These are phyloP conservation scores for Littorina saxatilis DNA, from an alignment of 1,140 invertebrate genomes.

Conservation along the genomic window DNA sequence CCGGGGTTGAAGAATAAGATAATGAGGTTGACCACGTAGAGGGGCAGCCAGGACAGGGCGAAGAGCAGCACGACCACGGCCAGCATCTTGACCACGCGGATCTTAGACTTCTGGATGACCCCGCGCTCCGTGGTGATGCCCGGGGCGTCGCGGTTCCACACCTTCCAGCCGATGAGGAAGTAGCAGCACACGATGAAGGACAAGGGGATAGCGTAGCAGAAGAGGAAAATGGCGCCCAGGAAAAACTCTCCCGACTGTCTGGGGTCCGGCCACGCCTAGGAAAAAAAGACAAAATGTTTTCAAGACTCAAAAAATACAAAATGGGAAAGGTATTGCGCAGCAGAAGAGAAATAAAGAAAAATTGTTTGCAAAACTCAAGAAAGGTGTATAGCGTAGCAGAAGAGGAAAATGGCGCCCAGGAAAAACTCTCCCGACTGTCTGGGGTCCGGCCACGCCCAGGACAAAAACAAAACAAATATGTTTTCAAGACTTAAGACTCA, in stretches of 20 bases:
- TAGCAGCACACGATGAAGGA: constrained; percentile 94
- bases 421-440: constrained; percentile 90
- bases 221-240: constrained; percentile 90
- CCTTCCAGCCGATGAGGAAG: constrained; percentile 93
- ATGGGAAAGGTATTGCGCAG: no score
- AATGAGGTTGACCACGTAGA: constrained; percentile 81
- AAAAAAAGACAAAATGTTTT: background rate
- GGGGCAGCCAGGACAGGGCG: constrained; percentile 94
- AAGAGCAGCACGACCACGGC: constrained; percentile 96
- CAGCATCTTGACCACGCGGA: constrained; percentile 94
- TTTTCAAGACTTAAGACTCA: no score
- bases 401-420: constrained; percentile 90
- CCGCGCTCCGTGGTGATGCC: constrained; percentile 75
- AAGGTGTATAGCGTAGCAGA: constrained; percentile 95
- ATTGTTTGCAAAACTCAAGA: no score
- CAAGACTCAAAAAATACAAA: no score
- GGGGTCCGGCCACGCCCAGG: constrained; percentile 53
- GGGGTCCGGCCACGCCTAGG: constrained; percentile 53
- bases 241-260: constrained; percentile 90
- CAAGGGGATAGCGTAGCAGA: constrained; percentile 95
- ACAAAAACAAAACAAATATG: no score
- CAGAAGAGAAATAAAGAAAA: no score
- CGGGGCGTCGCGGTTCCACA: constrained; percentile 90
- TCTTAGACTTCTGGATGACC: constrained; percentile 73
- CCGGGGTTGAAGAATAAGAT: constrained; percentile 46